Base-by-base conservation (phyloP, 2,888 invertebrate species). In the Suillia variegata region DNA sequence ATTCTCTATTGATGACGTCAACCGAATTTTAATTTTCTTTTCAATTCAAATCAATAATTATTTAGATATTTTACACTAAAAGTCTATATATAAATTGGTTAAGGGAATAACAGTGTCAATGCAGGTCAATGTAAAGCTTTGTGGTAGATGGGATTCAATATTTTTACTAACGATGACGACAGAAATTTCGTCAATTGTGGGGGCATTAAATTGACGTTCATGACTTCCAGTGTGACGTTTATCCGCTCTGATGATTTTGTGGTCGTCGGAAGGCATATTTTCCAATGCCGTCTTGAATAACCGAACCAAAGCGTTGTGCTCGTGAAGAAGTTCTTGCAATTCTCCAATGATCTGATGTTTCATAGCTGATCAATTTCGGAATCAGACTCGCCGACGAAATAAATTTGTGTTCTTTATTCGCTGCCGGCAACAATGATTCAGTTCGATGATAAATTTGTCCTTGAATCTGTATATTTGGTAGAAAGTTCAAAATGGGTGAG, bases 251-350 rank as follows among this genome's bases (percentile, higher is more conserved):
- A 52, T 52, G 13, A 74, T 68, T 66, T 70, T 75, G 62, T 74
- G 64, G 56, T 74, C 64, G 70, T 78, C 72, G 61, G 52, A 56
- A 58, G 62, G 64, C 67, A 69, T 66, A 22, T 53, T 57, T 4
- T 65, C 64, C 26, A 67, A 56, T 4, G 68, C 66, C 58, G 52
- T 65, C 54, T 67, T 69, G 52, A 75, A 70, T 54, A 52, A 61
- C 26, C 57, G 57, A 21, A 70, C 61, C 61, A 68, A 67, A 34
- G 45, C 58, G 63, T 69, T 52, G 45, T 70, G 62, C 64, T 71
- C 62, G 62, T 74, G 67, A 61, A 70, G 63, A 15, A 74, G 33
- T 54, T 60, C 48, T 63, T 72, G 70, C 54, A 71, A 51, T 54
- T 65, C 53, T 58, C 59, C 50, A 48, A 69, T 34, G 67, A 75